Evolutionary conservation across 2,888 invertebrate species (phyloP).

Genomic region (Marasmarcha lunaedactyla): DNA sequence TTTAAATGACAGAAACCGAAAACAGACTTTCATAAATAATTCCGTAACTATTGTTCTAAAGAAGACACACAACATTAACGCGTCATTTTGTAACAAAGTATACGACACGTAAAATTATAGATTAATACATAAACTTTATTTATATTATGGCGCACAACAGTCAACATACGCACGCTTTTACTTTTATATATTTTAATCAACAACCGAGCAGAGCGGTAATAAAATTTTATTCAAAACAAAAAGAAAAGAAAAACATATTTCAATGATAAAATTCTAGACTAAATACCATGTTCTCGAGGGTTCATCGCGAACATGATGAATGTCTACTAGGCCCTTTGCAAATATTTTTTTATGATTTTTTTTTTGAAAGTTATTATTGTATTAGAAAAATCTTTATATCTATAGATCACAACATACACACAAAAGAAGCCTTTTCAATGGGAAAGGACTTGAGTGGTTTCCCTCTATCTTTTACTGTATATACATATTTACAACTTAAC

Average conservation of each 20-base stretch:
- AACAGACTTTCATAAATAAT: conserved; percentile 19
- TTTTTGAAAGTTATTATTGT: conserved; percentile 26
- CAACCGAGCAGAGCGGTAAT: conserved; percentile 38
- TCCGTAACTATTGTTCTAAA: conserved; percentile 15
- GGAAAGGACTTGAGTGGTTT: conserved; percentile 34
- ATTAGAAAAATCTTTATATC: conserved; percentile 29
- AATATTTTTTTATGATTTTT: conserved; percentile 42
- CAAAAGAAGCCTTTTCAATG: conserved; percentile 32
- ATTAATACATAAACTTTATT: conserved; percentile 21
- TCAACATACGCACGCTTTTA: conserved; percentile 57
- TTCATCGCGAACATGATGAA: conserved; percentile 31
- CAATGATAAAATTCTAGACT: conserved; percentile 24
- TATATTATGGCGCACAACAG: conserved; percentile 53
- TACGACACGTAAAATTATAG: conserved; percentile 28
- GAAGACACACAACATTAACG: conserved; percentile 15
- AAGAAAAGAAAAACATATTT: conserved; percentile 35
- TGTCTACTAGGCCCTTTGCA: conserved; percentile 42
- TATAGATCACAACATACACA: conserved; percentile 49
- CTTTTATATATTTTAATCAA: conserved; percentile 26
- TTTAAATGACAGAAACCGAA: conserved; percentile 19
- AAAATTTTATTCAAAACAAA: conserved; percentile 53
- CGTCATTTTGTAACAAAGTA: conserved; percentile 19
- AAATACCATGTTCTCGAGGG: conserved; percentile 29
- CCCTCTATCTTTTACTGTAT: conserved; percentile 32
- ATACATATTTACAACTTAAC: conserved; percentile 54